Evolutionary conservation across 1,140 invertebrate genomes (phyloP).

Genomic region (Anastrepha obliqua): DNA sequence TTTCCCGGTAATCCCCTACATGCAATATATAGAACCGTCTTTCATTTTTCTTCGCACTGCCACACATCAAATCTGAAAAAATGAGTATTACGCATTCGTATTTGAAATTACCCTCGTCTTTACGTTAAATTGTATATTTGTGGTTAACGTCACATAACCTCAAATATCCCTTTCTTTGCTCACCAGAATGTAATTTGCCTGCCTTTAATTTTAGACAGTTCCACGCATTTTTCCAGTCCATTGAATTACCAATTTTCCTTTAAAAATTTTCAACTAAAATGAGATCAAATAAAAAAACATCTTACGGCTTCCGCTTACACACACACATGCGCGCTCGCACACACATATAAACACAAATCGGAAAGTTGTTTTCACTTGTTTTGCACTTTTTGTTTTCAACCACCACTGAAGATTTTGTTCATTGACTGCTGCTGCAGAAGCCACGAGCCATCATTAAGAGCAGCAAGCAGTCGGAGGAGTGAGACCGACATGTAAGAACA

Average conservation of each 20-base stretch:
- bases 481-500: slow-evolving; percentile 17
- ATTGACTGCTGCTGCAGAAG: slow-evolving; percentile 32
- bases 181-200: not conserved
- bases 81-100: no score
- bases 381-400: not conserved
- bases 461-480: not conserved
- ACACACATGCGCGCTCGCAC: not conserved
- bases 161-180: no score
- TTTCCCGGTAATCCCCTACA: no score
- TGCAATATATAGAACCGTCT: no score
- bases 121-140: no score
- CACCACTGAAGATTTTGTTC: not conserved
- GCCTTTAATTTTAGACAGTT: not conserved
- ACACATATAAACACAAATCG: not conserved
- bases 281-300: not conserved
- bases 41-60: no score
- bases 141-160: no score
- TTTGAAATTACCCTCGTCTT: no score
- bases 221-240: slow-evolving; percentile 11
- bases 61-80: no score
- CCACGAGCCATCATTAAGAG: slow-evolving; percentile 21
- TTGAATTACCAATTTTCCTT: slow-evolving; percentile 35
- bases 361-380: slow-evolving; percentile 40
- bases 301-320: not conserved
- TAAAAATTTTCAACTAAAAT: not conserved